phyloP scores from a whole-genome alignment of 2,797 vertebrate genomes.

The Cynodonichthys magdalenae region DNA sequence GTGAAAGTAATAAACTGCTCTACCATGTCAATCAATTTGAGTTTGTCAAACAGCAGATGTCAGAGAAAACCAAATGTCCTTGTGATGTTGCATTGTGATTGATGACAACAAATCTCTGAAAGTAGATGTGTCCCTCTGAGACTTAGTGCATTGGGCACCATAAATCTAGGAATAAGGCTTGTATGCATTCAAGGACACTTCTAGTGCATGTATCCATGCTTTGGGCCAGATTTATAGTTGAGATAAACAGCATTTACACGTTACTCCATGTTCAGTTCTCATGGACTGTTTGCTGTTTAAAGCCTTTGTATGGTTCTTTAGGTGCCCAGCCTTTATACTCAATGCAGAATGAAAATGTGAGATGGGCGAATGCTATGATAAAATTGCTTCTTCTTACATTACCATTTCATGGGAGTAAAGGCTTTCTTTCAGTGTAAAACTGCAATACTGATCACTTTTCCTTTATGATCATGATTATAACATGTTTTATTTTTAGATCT shows the following conservation, averaged over 20 bases:
- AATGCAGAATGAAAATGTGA: not conserved
- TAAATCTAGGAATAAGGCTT: slow-evolving; percentile 63
- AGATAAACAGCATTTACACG: slow-evolving; percentile 32
- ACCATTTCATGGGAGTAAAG: slow-evolving; percentile 8
- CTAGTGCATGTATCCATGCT: slow-evolving; percentile 23
- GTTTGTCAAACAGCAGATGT: slow-evolving; percentile 70
- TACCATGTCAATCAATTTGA: slow-evolving; percentile 65
- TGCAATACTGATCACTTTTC: slow-evolving; percentile 8
- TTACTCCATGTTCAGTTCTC: slow-evolving; percentile 13
- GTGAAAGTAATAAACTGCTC: slow-evolving; percentile 32
- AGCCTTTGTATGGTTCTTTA: slow-evolving; percentile 6
- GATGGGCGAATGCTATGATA: not conserved
- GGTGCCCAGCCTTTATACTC: slow-evolving; percentile 9
- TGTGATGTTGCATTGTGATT: slow-evolving; percentile 72
- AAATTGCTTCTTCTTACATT: slow-evolving; percentile 11
- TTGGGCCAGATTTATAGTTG: slow-evolving; percentile 50
- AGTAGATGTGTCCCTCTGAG: slow-evolving; percentile 70
- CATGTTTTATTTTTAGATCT: slow-evolving; percentile 39
- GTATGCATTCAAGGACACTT: slow-evolving; percentile 31
- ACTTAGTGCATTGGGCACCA: slow-evolving; percentile 59
- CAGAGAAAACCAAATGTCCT: slow-evolving; percentile 70
- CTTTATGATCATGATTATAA: slow-evolving; percentile 19
- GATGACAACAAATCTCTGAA: slow-evolving; percentile 65
- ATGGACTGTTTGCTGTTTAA: slow-evolving; percentile 13
- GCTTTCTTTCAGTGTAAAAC: slow-evolving; percentile 11